Evolutionary conservation across 2,888 invertebrate species (phyloP).

Genomic region (Drosophila acutilabella): DNA sequence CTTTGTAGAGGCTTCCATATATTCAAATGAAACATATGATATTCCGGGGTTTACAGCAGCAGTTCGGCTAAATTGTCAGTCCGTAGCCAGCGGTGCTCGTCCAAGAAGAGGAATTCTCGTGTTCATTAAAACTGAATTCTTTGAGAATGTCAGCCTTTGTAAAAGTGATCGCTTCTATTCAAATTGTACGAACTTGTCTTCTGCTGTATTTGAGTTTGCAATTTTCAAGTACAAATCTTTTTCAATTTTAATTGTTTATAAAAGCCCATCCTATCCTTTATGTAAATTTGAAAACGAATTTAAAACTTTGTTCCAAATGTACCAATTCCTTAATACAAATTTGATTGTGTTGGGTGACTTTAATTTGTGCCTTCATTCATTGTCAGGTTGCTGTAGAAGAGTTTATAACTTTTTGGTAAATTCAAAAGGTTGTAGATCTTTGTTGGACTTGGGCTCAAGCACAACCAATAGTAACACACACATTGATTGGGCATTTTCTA

Average conservation of each 20-base stretch:
- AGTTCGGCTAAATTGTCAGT: neutral
- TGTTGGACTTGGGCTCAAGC: neutral
- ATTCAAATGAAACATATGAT: neutral
- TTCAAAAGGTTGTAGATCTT: neutral
- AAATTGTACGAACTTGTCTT: neutral
- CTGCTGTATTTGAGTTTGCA: conserved; percentile 4
- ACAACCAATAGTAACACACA: conserved; percentile 1
- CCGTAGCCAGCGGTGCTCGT: neutral
- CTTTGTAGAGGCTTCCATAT: neutral
- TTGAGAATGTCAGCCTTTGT: no score
- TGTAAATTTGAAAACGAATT: neutral
- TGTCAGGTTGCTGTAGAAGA: neutral
- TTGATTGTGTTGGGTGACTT: neutral
- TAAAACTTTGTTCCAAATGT: no score
- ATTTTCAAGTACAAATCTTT: conserved; percentile 1
- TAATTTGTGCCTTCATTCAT: neutral
- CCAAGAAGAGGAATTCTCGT: neutral
- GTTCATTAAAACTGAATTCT: neutral
- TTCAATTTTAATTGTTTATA: neutral
- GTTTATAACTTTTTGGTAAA: neutral
- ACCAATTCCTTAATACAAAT: no score
- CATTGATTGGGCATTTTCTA: conserved; percentile 10
- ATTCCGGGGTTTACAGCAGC: neutral
- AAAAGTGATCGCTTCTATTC: no score
- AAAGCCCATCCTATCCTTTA: neutral